phyloP scores from a whole-genome alignment of 2,888 invertebrate species.

The Chloroclystis v-ata region DNA sequence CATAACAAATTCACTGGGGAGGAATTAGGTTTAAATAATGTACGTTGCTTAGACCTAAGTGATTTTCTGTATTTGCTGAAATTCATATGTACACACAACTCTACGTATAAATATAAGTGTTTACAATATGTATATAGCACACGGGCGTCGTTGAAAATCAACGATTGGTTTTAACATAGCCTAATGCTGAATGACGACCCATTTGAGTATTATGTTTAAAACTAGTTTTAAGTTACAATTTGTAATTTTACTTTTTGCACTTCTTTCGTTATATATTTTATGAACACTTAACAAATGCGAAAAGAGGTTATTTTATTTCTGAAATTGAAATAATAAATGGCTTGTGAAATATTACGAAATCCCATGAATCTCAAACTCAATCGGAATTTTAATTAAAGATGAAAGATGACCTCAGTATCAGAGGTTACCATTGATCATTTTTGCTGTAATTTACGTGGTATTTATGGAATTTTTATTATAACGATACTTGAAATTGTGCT shows the following conservation, averaged over 20 bases:
- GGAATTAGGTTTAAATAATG: neutral
- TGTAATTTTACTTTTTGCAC: no score
- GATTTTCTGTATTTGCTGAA: neutral
- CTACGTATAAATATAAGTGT: no score
- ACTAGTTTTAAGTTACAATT: no score
- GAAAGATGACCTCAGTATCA: conserved; percentile 23
- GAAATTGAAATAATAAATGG: conserved; percentile 27
- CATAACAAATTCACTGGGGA: neutral
- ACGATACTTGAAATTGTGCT: no score
- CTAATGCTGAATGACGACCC: no score
- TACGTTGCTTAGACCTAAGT: neutral
- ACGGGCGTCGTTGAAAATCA: no score
- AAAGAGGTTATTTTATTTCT: conserved; percentile 6
- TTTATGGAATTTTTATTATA: neutral
- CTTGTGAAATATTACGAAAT: conserved; percentile 25
- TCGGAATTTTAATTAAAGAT: conserved; percentile 31
- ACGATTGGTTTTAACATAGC: no score
- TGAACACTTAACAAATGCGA: neutral
- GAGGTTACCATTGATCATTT: conserved; percentile 13
- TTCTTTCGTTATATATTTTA: no score
- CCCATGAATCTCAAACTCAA: conserved; percentile 26
- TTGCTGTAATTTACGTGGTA: conserved; percentile 4
- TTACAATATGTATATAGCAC: no score
- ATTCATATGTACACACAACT: no score
- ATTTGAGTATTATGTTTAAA: no score